Base-by-base conservation (phyloP, 2,888 invertebrate species). In the Andrena marginata region DNA sequence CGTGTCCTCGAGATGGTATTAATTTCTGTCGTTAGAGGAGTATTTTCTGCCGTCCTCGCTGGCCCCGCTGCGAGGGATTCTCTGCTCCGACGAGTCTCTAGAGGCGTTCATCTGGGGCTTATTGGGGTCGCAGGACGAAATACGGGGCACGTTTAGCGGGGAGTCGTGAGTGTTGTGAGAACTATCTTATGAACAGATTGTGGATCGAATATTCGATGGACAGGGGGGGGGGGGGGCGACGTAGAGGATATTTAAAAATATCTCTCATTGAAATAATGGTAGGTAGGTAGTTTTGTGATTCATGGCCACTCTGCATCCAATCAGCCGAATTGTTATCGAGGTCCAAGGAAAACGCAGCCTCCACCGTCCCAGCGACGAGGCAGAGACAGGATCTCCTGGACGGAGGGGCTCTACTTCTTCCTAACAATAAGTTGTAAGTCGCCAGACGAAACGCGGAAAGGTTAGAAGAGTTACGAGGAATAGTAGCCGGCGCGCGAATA, bases 281-380 rank as follows among this genome's bases (percentile, higher is more conserved):
- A 23, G 16, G 23, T 23, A 33, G 23, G 23, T 35, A 68, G 33
- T 69, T 69, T 59, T 51, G 51, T 42, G 42, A 42, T 42, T 16
- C 13, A 42, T 13, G 16, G 5, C 1, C 51, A 51, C 56, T 29
- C 49, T 62, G 71, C 49, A 71, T 62, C 71, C 71, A 56, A 51
- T 51, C 63, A 62, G 85, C 65, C 72, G 82, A 69, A 82, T 85
- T 85, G 79, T 79, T 85, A 82, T 85, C 82, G 79, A 59, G 62
- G 72, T 64, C 49, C 56, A 63, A 26, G n/a, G 23, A 72, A 35
- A 2, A 23, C 29, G 29, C 71, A 64, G 59, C 20, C 64, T 29
- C 48, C 70, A 13, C 16, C 10, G 10, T 54, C 16, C 54, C 49
- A 48, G 26, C 48, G 51, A 62, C 65, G 49, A 48, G 63, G n/a